Base-by-base conservation (phyloP, 2,888 invertebrate genomes). In the Pandemis corylana region DNA sequence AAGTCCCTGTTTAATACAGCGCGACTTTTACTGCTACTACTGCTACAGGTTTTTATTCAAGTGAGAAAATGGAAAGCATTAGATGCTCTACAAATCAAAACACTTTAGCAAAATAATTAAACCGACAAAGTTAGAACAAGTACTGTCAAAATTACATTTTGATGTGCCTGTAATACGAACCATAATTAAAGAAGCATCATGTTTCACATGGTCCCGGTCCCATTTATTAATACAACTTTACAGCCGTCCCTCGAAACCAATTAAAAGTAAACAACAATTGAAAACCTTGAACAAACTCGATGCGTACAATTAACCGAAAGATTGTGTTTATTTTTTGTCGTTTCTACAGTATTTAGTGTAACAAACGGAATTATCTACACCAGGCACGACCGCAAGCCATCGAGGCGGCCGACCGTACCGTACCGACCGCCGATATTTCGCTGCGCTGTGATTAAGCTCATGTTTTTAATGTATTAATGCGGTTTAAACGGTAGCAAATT, bases 341-440 rank as follows among this genome's bases (percentile, higher is more conserved):
- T 49, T 65, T 49, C 49, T 65, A 13, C 65, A 7, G 36, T 65
- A 68, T 53, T 68, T 72, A 36, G 49, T 65, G 41, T 15, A 49
- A 36, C 71, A 71, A 59, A 49, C 68, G 42, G 62, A 67, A 51
- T 66, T 12, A 53, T 44, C 62, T 42, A 36, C 28, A 53, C 9
- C 44, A 13, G 64, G 15, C 41, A 15, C 56, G 59, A 69, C 68
- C 73, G 49, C 73, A 73, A 72, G n/a, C 64, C 44, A 64, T 44
- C 46, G 67, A 68, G 59, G 49, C 65, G 42, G 20, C 59, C 59
- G 36, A 49, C 73, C 49, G 59, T 68, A 72, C 67, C 7, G 44
- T 13, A 15, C 10, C 44, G 44, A 71, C 56, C 56, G n/a, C 46
- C 46, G 5, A 71, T 59, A 71, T 59, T 59, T 66, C 44, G 71